Percentiles rank a stretch among this genome's conserved stretches.
Conservation (phyloP, 2,888 invertebrate species). For the Octonoba sinensis region DNA sequence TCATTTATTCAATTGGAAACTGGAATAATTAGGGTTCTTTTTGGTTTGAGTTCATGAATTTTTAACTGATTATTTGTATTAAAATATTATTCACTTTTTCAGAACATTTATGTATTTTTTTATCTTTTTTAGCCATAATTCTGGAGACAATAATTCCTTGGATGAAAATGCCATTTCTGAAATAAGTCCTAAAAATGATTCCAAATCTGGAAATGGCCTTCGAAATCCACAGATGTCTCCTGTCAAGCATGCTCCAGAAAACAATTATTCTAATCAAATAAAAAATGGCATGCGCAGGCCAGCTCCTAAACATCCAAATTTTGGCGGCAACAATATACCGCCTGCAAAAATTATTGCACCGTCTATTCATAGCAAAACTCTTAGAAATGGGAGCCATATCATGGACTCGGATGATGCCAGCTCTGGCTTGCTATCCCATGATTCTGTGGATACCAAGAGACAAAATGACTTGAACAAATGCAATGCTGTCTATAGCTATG, state of each 20-base stretch:
- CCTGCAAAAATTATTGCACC: slow-evolving; percentile 41
- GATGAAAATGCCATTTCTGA: slow-evolving; percentile 81
- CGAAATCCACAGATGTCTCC: slow-evolving; percentile 29
- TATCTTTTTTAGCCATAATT: slow-evolving; percentile 76
- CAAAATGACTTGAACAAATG: slow-evolving; percentile 71
- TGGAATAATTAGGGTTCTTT: no score
- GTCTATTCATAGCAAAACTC: slow-evolving; percentile 21
- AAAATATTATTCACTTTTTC: background rate
- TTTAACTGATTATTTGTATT: background rate
- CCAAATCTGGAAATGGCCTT: slow-evolving; percentile 23
- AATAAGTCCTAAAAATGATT: slow-evolving; percentile 29
- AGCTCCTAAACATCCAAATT: slow-evolving; percentile 31
- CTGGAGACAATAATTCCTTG: slow-evolving; percentile 83
- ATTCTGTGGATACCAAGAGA: slow-evolving; percentile 55
- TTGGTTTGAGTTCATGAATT: no score
- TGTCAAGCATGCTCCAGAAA: slow-evolving; percentile 26
- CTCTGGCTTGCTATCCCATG: slow-evolving; percentile 44
- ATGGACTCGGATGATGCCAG: slow-evolving; percentile 51
- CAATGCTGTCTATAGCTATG: slow-evolving; percentile 78
- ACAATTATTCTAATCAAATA: slow-evolving; percentile 32
- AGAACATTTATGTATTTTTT: background rate
- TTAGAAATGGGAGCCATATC: slow-evolving; percentile 34
- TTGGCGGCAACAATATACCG: slow-evolving; percentile 34
- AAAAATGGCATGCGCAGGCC: slow-evolving; percentile 30
- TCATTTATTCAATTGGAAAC: no score